Evolutionary conservation across 1,140 invertebrate species (phyloP).

Genomic region (Conus betulinus): DNA sequence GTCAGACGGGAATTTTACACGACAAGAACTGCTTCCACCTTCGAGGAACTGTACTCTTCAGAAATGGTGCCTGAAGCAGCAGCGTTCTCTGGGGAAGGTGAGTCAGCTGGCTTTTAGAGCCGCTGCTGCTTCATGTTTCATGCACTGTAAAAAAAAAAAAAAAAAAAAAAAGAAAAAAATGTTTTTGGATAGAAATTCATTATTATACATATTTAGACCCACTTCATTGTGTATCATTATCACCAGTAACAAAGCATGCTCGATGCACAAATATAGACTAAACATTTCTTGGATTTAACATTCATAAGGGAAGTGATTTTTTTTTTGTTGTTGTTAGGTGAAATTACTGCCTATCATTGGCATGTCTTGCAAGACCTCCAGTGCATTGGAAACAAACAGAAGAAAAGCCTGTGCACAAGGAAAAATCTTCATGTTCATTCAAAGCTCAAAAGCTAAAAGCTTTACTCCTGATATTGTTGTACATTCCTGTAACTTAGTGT

Average conservation of each 20-base stretch:
- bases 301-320: too few species aligned
- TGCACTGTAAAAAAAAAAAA: background rate
- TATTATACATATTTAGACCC: too few species aligned
- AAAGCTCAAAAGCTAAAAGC: background rate
- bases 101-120: conserved; percentile 31
- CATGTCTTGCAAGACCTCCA: too few species aligned
- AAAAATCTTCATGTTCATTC: too few species aligned
- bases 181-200: too few species aligned
- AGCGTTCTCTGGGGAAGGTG: conserved; percentile 35
- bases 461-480: background rate
- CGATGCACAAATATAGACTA: background rate
- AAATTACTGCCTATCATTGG: too few species aligned
- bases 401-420: too few species aligned
- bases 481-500: background rate
- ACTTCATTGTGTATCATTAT: too few species aligned
- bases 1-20: conserved; percentile 59
- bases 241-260: too few species aligned
- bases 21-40: conserved; percentile 51
- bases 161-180: too few species aligned
- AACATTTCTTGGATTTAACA: background rate
- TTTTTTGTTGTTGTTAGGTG: too few species aligned
- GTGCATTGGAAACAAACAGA: too few species aligned
- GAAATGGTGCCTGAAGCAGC: conserved; percentile 34
- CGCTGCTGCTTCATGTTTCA: conserved; percentile 33
- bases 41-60: conserved; percentile 63